Evolutionary conservation across 2,888 invertebrate genomes (phyloP).

Genomic region (Epinotia ramella): DNA sequence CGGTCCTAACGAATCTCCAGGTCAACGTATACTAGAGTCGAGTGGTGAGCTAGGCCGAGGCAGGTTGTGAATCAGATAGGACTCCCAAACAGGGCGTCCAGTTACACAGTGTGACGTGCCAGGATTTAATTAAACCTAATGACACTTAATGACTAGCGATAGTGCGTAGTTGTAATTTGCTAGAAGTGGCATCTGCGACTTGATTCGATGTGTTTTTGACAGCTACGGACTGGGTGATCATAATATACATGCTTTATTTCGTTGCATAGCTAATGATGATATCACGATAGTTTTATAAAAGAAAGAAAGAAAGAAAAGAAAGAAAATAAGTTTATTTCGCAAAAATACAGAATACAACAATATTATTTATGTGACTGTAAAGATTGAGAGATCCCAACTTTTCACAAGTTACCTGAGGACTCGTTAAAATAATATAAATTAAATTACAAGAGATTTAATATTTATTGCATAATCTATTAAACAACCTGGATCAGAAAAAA

Average conservation of each 20-base stretch:
- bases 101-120: constrained; percentile 35
- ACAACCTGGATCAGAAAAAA: background rate
- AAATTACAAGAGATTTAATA: too few species aligned
- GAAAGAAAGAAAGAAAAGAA: too few species aligned
- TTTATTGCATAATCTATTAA: background rate
- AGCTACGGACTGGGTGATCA: background rate
- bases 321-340: too few species aligned
- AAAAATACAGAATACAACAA: too few species aligned
- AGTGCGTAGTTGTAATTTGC: background rate
- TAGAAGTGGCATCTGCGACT: constrained; percentile 8
- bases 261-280: background rate
- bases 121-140: constrained; percentile 40
- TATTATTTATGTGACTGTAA: background rate
- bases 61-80: background rate
- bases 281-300: background rate
- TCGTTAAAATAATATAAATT: background rate
- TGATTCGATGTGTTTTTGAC: background rate
- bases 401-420: background rate
- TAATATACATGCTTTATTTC: background rate
- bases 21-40: background rate
- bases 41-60: background rate
- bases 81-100: constrained; percentile 29
- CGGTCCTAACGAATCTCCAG: background rate
- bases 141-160: constrained; percentile 11
- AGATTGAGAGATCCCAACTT: too few species aligned